A percentile compares a stretch with the other conserved stretches of the same genome.
Evolutionary conservation across 1,140 invertebrate species (phyloP).

Genomic region (Papilio aristodemus): DNA sequence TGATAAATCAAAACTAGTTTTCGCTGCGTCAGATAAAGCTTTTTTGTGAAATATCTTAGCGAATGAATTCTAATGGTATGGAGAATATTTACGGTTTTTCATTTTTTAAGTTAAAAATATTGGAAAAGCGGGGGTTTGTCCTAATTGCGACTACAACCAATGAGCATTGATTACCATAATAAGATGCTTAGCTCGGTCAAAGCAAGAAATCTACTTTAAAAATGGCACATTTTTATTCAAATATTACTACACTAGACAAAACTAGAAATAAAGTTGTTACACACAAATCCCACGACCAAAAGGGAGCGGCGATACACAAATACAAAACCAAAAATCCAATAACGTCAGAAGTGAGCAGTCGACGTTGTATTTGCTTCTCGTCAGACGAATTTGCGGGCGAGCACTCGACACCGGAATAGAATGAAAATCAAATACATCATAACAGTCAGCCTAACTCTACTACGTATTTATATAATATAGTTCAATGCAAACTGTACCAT

Average conservation of each 20-base stretch:
- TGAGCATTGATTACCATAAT: too few relatives aligned
- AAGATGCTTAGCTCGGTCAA: too few relatives aligned
- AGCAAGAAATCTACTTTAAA: not conserved
- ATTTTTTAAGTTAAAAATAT: too few relatives aligned
- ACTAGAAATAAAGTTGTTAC: constrained; percentile 17
- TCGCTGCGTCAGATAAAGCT: too few relatives aligned
- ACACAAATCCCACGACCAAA: constrained; percentile 15
- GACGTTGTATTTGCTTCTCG: constrained; percentile 59
- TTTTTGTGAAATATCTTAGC: too few relatives aligned
- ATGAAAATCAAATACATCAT: constrained; percentile 57
- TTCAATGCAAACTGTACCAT: too few relatives aligned
- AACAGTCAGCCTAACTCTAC: constrained; percentile 34
- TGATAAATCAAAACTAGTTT: too few relatives aligned
- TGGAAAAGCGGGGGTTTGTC: too few relatives aligned
- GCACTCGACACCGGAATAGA: constrained; percentile 48
- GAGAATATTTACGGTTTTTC: too few relatives aligned
- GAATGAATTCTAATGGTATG: too few relatives aligned
- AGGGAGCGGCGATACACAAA: constrained; percentile 31
- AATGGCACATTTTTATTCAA: not conserved
- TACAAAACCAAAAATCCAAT: constrained; percentile 42
- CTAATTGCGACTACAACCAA: too few relatives aligned
- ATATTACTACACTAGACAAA: not conserved
- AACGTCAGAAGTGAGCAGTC: constrained; percentile 44
- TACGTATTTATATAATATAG: constrained; percentile 1
- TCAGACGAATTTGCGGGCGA: constrained; percentile 52